These are phyloP conservation scores for Phasianus colchicus DNA, from an alignment of 2,113 vertebrate species.

Conservation along the genomic window DNA sequence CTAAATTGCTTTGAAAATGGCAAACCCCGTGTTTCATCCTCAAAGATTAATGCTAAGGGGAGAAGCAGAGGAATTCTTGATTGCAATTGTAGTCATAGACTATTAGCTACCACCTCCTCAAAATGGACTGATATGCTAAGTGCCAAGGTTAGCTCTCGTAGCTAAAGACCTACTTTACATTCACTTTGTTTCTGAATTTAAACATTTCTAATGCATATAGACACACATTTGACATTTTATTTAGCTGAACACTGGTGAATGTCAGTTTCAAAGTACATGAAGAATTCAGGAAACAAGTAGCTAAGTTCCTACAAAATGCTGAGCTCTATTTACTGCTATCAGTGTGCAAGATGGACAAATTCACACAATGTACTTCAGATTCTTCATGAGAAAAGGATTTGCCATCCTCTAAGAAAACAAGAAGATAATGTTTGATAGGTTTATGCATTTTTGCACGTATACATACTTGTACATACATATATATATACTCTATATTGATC, in stretches of 20 bases:
- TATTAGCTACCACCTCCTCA: background rate
- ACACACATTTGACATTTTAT: background rate
- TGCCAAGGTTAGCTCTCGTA: slow-evolving; percentile 14
- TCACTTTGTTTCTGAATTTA: background rate
- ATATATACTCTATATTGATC: background rate
- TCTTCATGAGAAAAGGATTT: background rate
- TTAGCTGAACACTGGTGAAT: background rate
- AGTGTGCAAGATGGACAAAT: background rate
- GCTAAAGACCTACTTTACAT: background rate
- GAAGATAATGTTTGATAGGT: background rate
- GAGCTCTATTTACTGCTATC: background rate
- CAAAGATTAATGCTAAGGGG: background rate
- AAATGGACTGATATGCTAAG: slow-evolving; percentile 13
- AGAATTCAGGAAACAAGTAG: background rate
- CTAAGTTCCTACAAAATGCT: background rate
- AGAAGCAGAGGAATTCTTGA: slow-evolving; percentile 16
- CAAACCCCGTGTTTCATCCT: background rate
- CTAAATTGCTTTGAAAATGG: background rate
- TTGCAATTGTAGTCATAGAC: background rate
- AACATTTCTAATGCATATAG: background rate
- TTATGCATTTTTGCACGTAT: background rate
- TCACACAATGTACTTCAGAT: background rate
- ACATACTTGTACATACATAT: background rate
- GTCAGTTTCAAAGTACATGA: background rate
- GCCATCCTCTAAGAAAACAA: background rate